Evolutionary conservation across 2,888 invertebrate genomes (phyloP).

Genomic region (Sericinus montela): DNA sequence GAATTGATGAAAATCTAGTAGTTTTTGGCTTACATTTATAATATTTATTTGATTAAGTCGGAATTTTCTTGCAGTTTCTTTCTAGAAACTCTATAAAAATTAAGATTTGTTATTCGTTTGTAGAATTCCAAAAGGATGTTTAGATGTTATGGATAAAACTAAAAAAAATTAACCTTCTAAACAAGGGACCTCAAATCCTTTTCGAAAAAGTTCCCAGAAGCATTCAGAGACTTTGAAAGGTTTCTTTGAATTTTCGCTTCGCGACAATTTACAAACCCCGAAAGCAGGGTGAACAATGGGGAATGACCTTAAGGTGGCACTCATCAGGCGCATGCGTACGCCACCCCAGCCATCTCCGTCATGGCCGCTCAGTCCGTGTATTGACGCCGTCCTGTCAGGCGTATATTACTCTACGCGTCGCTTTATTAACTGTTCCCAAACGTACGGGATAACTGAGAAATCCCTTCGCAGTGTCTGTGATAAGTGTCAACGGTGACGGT

Average conservation of each 20-base stretch:
- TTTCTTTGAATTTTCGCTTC: slow-evolving; percentile 48
- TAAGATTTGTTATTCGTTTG: too few species aligned
- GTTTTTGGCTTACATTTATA: too few species aligned
- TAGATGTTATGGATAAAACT: too few species aligned
- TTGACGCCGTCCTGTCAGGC: slow-evolving; percentile 55
- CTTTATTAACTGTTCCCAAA: slow-evolving; percentile 16
- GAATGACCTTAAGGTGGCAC: slow-evolving; percentile 53
- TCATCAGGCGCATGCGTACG: slow-evolving; percentile 54
- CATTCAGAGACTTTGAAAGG: slow-evolving; percentile 38
- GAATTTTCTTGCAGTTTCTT: too few species aligned
- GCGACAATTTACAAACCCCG: slow-evolving; percentile 37
- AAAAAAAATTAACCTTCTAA: too few species aligned
- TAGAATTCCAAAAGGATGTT: too few species aligned
- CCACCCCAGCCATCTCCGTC: slow-evolving; percentile 59
- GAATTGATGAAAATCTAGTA: too few species aligned
- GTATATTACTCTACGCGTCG: slow-evolving; percentile 33
- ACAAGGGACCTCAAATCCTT: too few species aligned
- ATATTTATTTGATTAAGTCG: too few species aligned
- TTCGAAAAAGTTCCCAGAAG: not conserved
- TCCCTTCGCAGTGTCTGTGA: slow-evolving; percentile 31
- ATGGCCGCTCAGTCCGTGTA: slow-evolving; percentile 73
- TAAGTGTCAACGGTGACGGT: slow-evolving; percentile 33
- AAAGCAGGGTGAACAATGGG: slow-evolving; percentile 57
- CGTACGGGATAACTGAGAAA: slow-evolving; percentile 18
- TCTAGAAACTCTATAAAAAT: too few species aligned